Conservation (phyloP, 2,113 vertebrate species). For the Mus pahari region DNA sequence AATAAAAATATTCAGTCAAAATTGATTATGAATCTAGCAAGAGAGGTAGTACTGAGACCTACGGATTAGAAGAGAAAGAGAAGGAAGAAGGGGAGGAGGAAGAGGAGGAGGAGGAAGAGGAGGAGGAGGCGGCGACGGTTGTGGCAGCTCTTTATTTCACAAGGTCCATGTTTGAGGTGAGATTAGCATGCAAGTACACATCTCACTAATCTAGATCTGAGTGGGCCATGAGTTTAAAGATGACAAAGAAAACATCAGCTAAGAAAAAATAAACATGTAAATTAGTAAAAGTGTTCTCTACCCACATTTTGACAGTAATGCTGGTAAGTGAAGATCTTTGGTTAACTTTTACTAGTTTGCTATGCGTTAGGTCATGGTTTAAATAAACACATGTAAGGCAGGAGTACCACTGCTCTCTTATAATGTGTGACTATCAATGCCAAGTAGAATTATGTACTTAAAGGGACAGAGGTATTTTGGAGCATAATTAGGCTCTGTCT, state of each 20-base stretch:
- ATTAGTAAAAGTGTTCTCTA: neutral
- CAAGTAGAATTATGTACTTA: neutral
- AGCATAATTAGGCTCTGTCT: neutral
- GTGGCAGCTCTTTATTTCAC: neutral
- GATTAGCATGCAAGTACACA: neutral
- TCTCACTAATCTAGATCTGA: neutral
- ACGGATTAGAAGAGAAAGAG: neutral
- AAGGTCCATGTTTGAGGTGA: neutral
- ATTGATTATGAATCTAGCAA: neutral
- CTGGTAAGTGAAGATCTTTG: neutral
- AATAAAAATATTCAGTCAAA: slow-evolving; percentile 50
- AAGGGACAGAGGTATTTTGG: neutral
- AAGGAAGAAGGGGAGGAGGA: neutral
- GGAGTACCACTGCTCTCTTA: neutral
- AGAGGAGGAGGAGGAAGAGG: neutral
- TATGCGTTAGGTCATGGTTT: neutral
- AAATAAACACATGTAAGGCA: neutral
- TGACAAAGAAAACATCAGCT: neutral
- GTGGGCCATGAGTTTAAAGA: neutral
- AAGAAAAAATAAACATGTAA: neutral
- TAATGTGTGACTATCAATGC: neutral
- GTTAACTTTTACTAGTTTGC: neutral
- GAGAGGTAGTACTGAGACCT: neutral
- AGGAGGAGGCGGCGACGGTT: too few species aligned
- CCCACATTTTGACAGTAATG: neutral